Conservation (phyloP, 2,797 vertebrate species). For the Otus scops region DNA sequence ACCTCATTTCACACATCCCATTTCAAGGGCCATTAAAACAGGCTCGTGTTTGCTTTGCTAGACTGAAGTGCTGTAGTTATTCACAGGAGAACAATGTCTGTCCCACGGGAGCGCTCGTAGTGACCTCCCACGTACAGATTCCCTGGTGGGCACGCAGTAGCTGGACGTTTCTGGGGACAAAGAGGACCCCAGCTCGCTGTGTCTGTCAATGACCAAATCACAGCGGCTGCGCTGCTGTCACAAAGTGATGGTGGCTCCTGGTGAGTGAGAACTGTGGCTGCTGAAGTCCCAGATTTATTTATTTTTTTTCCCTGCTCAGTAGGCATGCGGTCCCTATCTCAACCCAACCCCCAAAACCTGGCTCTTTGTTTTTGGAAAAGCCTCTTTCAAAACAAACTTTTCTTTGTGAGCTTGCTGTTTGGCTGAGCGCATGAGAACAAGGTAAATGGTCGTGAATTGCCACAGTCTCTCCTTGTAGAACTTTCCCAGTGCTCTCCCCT, state of each 20-base stretch:
- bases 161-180: neutral
- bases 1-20: neutral
- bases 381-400: neutral
- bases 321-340: no score
- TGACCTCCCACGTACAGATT: rapidly evolving
- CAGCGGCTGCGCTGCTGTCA: rapidly evolving
- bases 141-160: neutral
- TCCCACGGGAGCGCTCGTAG: neutral
- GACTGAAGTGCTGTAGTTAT: neutral
- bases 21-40: neutral
- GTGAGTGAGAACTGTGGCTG: neutral
- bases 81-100: neutral
- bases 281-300: no score
- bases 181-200: neutral
- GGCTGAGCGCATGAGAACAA: neutral
- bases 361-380: neutral
- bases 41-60: neutral
- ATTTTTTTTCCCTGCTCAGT: rapidly evolving
- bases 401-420: neutral
- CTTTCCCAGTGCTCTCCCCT: rapidly evolving
- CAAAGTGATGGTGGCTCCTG: neutral
- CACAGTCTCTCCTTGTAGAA: neutral
- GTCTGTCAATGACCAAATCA: rapidly evolving
- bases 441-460: neutral
- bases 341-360: neutral